Evolutionary conservation across 2,888 invertebrate genomes (phyloP).

Genomic region (Exocentrus adspersus): DNA sequence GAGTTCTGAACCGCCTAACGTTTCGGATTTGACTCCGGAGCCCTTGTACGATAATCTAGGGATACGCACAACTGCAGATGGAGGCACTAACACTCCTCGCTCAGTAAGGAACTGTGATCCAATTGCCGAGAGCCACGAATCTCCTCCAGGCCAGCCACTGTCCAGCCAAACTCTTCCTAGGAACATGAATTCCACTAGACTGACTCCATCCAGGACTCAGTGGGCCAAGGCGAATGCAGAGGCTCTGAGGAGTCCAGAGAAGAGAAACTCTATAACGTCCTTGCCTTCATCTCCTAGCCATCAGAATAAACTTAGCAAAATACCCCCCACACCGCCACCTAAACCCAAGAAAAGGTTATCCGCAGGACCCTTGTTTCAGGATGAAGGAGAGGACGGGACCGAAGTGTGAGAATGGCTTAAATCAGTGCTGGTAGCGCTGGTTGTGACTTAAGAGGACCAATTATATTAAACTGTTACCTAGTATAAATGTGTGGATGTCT

Average conservation of each 20-base stretch:
- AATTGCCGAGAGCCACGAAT: conserved; percentile 66
- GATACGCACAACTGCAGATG: conserved; percentile 84
- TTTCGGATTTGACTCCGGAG: conserved; percentile 66
- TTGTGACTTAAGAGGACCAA: conserved; percentile 49
- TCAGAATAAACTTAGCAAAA: conserved; percentile 67
- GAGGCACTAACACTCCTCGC: conserved; percentile 69
- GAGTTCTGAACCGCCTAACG: conserved; percentile 65
- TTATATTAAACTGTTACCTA: conserved; percentile 20
- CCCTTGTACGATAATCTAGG: conserved; percentile 90
- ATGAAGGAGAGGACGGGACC: conserved; percentile 89
- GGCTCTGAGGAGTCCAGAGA: conserved; percentile 65
- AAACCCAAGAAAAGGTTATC: conserved; percentile 82
- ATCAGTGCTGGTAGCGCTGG: conserved; percentile 59
- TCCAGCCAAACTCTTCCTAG: conserved; percentile 61
- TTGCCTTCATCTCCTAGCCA: conserved; percentile 32
- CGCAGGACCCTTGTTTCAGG: conserved; percentile 83
- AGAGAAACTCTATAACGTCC: conserved; percentile 56
- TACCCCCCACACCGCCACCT: conserved; percentile 85
- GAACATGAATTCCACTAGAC: conserved; percentile 47
- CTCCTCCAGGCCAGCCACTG: conserved; percentile 60
- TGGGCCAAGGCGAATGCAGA: conserved; percentile 61
- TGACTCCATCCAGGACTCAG: conserved; percentile 59
- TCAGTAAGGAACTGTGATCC: conserved; percentile 67
- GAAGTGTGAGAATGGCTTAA: conserved; percentile 77
- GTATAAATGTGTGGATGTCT: conserved; percentile 22